Conservation (phyloP, 2,888 invertebrate species). For the Pristionchus fissidentatus region DNA sequence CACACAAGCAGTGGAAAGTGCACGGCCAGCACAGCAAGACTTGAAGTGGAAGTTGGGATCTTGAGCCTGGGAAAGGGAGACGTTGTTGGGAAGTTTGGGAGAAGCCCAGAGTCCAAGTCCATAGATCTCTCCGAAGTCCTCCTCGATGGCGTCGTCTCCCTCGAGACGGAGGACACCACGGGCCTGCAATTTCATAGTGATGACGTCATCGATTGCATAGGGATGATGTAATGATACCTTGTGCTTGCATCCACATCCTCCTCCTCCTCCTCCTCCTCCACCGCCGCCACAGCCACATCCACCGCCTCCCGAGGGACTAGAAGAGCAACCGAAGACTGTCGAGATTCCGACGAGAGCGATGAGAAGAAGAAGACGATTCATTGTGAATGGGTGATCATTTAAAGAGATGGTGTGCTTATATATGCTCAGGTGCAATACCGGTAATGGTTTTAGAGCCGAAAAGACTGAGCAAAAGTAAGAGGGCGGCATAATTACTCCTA, state of each 20-base stretch:
- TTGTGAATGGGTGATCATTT: neutral
- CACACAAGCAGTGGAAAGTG: neutral
- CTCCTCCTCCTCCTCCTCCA: too few species aligned
- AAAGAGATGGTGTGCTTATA: neutral
- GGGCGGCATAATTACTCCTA: too few species aligned
- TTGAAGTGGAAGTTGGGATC: slow-evolving; percentile 17
- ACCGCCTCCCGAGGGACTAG: slow-evolving; percentile 11
- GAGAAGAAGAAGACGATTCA: slow-evolving; percentile 9
- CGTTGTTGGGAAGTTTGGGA: neutral
- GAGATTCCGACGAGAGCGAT: slow-evolving; percentile 23
- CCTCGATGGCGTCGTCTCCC: slow-evolving; percentile 20
- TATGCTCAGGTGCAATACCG: too few species aligned
- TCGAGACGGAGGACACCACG: slow-evolving; percentile 28
- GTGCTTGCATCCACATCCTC: slow-evolving; percentile 5
- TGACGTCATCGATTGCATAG: neutral
- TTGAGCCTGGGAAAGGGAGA: neutral
- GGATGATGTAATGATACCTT: neutral
- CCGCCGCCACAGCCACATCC: too few species aligned
- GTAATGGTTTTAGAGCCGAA: too few species aligned
- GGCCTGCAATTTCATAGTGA: neutral
- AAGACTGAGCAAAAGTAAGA: too few species aligned
- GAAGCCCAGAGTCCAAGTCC: slow-evolving; percentile 4
- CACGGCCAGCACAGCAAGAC: slow-evolving; percentile 15
- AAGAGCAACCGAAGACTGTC: slow-evolving; percentile 2
- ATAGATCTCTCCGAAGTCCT: slow-evolving; percentile 33